Percentiles rank a stretch among this genome's conserved stretches.
Conservation (phyloP, 1,140 invertebrate genomes). For the Heliothis virescens region DNA sequence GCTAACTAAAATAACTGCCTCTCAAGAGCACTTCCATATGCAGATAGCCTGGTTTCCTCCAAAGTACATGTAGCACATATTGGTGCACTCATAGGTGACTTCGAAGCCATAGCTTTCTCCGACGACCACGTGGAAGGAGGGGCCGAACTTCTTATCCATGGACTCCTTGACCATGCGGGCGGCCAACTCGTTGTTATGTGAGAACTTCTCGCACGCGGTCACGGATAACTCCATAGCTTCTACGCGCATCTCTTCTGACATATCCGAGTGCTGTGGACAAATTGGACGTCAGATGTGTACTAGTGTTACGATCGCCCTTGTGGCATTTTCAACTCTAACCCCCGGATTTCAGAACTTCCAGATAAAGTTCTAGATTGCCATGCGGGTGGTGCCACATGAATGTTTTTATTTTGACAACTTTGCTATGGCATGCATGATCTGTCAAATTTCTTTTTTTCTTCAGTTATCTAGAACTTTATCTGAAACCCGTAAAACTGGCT, state of each 20-base stretch:
- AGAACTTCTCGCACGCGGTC: conserved; percentile 96
- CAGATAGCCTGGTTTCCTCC: conserved; percentile 95
- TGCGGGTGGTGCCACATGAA: too few species aligned
- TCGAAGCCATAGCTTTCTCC: conserved; percentile 98
- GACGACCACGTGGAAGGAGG: conserved; percentile 96
- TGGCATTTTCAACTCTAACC: too few species aligned
- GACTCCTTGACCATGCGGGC: conserved; percentile 96
- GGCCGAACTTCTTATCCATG: conserved; percentile 97
- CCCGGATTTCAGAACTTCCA: too few species aligned
- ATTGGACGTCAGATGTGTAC: conserved; percentile 35
- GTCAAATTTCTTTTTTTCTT: too few species aligned
- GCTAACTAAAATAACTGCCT: conserved; percentile 1
- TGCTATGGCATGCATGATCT: too few species aligned
- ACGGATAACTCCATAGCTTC: conserved; percentile 96
- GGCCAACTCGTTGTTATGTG: conserved; percentile 90
- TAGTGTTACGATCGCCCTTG: too few species aligned
- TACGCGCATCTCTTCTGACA: conserved; percentile 95
- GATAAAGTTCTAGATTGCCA: too few species aligned
- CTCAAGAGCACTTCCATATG: conserved; percentile 95
- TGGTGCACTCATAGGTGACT: conserved; percentile 95
- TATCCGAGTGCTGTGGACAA: conserved; percentile 91
- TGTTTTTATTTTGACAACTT: too few species aligned
- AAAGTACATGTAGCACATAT: conserved; percentile 96
- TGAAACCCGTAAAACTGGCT: too few species aligned
- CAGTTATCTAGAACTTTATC: too few species aligned